These are phyloP conservation scores for Aphidius colemani DNA, from an alignment of 2,888 invertebrate species.

Conservation along the genomic window DNA sequence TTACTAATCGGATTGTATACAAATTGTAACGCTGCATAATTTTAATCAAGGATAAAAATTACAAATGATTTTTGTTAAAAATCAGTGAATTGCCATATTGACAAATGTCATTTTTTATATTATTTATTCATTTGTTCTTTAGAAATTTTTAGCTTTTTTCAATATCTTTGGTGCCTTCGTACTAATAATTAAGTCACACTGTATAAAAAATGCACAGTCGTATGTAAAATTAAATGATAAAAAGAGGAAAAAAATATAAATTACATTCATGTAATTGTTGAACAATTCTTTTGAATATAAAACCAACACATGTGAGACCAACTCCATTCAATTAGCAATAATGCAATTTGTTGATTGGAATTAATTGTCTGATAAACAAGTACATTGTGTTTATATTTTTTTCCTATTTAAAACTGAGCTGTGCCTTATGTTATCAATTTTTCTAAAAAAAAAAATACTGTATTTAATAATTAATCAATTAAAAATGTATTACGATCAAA, in stretches of 20 bases:
- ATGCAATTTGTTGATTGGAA: too few species aligned
- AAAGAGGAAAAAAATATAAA: conserved; percentile 3
- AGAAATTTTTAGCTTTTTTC: neutral
- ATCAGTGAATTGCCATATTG: too few species aligned
- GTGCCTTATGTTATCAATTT: conserved; percentile 32
- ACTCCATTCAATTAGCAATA: too few species aligned
- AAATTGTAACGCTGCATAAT: conserved; percentile 27
- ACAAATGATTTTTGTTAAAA: too few species aligned
- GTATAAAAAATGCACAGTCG: conserved; percentile 18
- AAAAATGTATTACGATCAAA: conserved; percentile 39
- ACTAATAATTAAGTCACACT: conserved; percentile 17
- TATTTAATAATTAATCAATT: too few species aligned
- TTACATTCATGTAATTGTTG: neutral
- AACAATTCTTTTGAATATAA: conserved; percentile 4
- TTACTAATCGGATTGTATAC: conserved; percentile 23
- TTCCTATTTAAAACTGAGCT: conserved; percentile 17
- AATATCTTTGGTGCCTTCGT: conserved; percentile 25
- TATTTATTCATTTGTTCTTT: neutral
- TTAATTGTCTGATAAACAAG: conserved; percentile 14
- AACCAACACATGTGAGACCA: too few species aligned
- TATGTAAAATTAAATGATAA: neutral
- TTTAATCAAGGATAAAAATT: conserved; percentile 5
- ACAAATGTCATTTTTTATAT: neutral
- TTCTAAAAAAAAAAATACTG: conserved; percentile 3
- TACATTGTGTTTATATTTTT: neutral